Evolutionary conservation across 2,113 vertebrate genomes (phyloP), one percentile per base, ranked within the genome.

Genomic region (Paedocypris sp.): DNA sequence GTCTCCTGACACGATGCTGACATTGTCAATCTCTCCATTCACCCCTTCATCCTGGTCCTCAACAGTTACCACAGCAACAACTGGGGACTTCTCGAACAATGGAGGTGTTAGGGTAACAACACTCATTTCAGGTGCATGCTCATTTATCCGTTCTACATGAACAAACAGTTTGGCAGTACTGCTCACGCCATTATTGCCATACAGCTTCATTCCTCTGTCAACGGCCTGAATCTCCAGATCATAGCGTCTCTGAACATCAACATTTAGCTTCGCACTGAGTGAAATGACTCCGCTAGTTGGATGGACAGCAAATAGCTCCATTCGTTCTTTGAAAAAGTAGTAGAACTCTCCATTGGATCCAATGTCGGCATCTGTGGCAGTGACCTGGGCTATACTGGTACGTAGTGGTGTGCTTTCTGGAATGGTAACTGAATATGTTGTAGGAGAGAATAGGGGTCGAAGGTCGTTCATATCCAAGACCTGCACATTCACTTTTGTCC

Each of bases 311-410:
- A 99, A 99, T 7, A 93, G 81, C 47, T 97, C 95, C 38, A 91
- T 88, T 80, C 88, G 92, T 66, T 85, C 92, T 75, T 95, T 97
- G 69, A 99, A 95, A 78, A 94, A 98, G 67, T 97, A 99, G 79
- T 99, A 99, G 83, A 98, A 99, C 76, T 98, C 93, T 47, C 95
- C 95, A 22, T 99, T 99, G 66, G 94, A 97, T 66, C 94, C 95
- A 7, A 94, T 92, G 65, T 99, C 95, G 0, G 95, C 95, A 61
- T 99, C 95, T 1, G 95, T 99, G n/a, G 95, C 95, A 0, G 94
- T 99, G 61, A 99, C 95, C 69, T 95, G 94, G 67, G 95, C 94
- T 36, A 99, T 94, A 45, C 93, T 99, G 77, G 93, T 95, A 81
- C 95, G 90, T 60, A 97, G 80, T 11, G 94, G 90, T 53, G 94